A percentile compares a stretch with the other conserved stretches of the same genome.
Evolutionary conservation across 1,140 invertebrate species (phyloP).

Genomic region (Steinernema khuongi): DNA sequence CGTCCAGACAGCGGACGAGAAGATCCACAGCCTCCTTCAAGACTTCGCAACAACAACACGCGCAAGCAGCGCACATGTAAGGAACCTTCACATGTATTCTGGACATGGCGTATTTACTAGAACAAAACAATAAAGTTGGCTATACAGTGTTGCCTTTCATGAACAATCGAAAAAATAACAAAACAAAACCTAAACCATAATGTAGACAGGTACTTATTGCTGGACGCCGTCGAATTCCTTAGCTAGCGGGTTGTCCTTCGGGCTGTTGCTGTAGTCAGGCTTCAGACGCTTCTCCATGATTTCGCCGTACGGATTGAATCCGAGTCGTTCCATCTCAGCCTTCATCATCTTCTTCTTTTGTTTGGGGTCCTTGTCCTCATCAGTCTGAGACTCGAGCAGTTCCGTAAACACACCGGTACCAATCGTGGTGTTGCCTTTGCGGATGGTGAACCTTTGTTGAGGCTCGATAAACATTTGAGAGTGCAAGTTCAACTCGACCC

Average conservation of each 20-base stretch:
- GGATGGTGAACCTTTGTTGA: slow-evolving; percentile 56
- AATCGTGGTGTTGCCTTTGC: slow-evolving; percentile 49
- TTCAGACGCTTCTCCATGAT: slow-evolving; percentile 46
- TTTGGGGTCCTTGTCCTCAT: slow-evolving; percentile 52
- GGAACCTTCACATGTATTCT: not conserved
- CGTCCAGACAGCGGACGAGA: not conserved
- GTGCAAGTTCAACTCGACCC: slow-evolving; percentile 44
- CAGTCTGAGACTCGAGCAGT: slow-evolving; percentile 33
- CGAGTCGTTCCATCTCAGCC: slow-evolving; percentile 49
- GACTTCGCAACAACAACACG: not conserved
- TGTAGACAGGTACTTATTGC: not conserved
- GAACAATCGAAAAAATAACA: not conserved
- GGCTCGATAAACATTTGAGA: slow-evolving; percentile 54
- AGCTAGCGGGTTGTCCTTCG: slow-evolving; percentile 49
- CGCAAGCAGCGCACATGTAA: not conserved
- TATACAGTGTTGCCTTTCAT: not conserved
- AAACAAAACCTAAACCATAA: not conserved
- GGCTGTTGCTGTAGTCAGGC: slow-evolving; percentile 53
- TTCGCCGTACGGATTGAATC: slow-evolving; percentile 58
- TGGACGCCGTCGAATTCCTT: slow-evolving; percentile 43
- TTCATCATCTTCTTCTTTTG: slow-evolving; percentile 52
- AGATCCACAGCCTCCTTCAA: not conserved
- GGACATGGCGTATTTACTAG: not conserved
- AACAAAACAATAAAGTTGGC: not conserved
- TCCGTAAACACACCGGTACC: slow-evolving; percentile 52